Percentiles rank a stretch among this genome's conserved stretches.
These are phyloP conservation scores for Odontocolon sp. DNA, from an alignment of 2,888 invertebrate genomes.

Conservation along the genomic window DNA sequence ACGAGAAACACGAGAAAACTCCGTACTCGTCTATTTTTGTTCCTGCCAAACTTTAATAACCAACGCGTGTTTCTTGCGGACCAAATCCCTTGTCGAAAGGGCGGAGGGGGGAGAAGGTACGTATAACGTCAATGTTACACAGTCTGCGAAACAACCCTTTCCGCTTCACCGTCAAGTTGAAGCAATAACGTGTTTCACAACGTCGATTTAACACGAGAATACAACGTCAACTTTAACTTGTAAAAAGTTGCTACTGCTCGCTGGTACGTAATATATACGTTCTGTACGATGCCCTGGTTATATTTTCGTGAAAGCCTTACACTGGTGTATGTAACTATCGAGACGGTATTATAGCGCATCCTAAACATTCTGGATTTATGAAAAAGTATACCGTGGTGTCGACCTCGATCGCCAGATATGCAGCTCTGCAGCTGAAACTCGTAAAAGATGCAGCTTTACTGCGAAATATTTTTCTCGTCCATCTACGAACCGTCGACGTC, in stretches of 20 bases:
- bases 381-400: conserved; percentile 10
- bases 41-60: conserved; percentile 50
- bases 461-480: background rate
- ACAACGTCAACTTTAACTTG: conserved; percentile 37
- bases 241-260: conserved; percentile 37
- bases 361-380: conserved; percentile 5
- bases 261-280: background rate
- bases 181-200: conserved; percentile 47
- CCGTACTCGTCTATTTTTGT: conserved; percentile 20
- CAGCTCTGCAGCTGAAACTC: background rate
- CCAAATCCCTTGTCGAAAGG: conserved; percentile 2
- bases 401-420: conserved; percentile 2
- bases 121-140: conserved; percentile 29
- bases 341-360: conserved; percentile 1
- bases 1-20: conserved; percentile 9
- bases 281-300: background rate
- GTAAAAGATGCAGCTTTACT: background rate
- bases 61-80: conserved; percentile 31
- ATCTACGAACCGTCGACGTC: background rate
- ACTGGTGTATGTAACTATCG: background rate
- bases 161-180: conserved; percentile 8
- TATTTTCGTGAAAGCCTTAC: background rate
- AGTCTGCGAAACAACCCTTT: background rate
- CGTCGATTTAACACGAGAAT: conserved; percentile 17
- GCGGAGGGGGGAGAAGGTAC: background rate